Conservation (phyloP, 2,888 invertebrate species). For the Lamproptera curius region DNA sequence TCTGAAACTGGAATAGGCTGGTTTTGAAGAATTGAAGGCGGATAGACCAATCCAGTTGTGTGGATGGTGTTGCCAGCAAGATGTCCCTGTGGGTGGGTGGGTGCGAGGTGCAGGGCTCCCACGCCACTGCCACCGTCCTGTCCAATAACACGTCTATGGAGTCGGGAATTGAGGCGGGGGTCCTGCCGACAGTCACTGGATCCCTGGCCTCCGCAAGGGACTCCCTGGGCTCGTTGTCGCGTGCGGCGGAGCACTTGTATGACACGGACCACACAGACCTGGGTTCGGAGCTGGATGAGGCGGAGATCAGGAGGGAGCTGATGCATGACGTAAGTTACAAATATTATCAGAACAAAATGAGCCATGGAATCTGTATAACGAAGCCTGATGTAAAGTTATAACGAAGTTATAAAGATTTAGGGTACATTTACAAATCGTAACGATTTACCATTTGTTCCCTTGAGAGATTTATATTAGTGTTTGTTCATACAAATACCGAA, state of each 20-base stretch:
- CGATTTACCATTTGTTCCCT: too few species aligned
- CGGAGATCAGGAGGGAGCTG: constrained; percentile 85
- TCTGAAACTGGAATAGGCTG: too few species aligned
- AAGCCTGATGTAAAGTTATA: too few species aligned
- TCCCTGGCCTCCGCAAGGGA: constrained; percentile 78
- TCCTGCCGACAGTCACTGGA: constrained; percentile 85
- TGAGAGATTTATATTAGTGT: too few species aligned
- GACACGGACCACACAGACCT: constrained; percentile 90
- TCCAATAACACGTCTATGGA: constrained; percentile 78
- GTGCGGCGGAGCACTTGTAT: constrained; percentile 81
- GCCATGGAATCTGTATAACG: too few species aligned
- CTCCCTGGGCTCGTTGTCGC: constrained; percentile 78
- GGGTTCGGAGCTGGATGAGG: constrained; percentile 88
- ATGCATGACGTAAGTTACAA: constrained; percentile 85
- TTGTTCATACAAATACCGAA: too few species aligned
- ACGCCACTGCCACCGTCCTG: constrained; percentile 59
- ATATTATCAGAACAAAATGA: too few species aligned
- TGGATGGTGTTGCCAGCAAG: constrained; percentile 64
- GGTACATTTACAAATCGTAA: too few species aligned
- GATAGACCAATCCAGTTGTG: constrained; percentile 35
- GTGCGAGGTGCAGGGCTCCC: constrained; percentile 52
- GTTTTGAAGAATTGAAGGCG: constrained; percentile 15
- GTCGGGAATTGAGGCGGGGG: constrained; percentile 82
- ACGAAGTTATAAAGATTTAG: too few species aligned
- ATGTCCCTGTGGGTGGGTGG: constrained; percentile 76